phyloP scores from a whole-genome alignment of 2,888 invertebrate species.

The Doris montereyensis region DNA sequence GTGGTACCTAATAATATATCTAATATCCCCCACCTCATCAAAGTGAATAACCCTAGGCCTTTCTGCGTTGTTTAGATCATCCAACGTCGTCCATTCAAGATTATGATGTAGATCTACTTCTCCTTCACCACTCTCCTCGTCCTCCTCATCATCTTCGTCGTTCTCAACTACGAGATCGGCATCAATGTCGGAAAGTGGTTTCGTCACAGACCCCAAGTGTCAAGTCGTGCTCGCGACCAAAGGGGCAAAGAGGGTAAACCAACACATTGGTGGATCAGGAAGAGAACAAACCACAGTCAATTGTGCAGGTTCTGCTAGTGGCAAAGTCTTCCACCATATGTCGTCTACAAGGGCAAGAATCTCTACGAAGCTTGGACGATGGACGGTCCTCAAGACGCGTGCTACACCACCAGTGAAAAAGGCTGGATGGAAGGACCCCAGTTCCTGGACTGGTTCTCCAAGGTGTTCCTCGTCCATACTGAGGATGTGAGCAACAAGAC shows the following conservation, averaged over 20 bases:
- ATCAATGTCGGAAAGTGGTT: no score
- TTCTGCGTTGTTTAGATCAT: no score
- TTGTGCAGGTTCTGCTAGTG: slow-evolving; percentile 39
- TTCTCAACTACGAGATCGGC: no score
- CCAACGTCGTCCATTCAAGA: no score
- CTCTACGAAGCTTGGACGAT: not conserved
- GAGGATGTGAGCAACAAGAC: not conserved
- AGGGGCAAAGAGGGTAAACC: slow-evolving; percentile 37
- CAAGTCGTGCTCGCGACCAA: slow-evolving; percentile 30
- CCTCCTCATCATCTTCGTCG: no score
- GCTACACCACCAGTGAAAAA: not conserved
- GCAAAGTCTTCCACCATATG: slow-evolving; percentile 40
- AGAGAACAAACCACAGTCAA: slow-evolving; percentile 41
- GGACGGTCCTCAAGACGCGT: not conserved
- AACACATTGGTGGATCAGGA: slow-evolving; percentile 26
- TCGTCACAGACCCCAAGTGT: slow-evolving; percentile 38
- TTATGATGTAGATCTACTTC: no score
- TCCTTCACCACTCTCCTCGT: no score
- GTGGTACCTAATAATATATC: no score
- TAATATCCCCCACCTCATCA: no score
- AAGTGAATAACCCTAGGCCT: no score
- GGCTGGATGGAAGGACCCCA: slow-evolving; percentile 21
- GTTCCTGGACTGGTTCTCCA: slow-evolving; percentile 38
- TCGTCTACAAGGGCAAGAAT: not conserved
- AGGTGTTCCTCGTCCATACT: slow-evolving; percentile 14